A percentile compares a stretch with the other conserved stretches of the same genome.
phyloP scores from a whole-genome alignment of 1,140 invertebrate species.

The Periplaneta americana region DNA sequence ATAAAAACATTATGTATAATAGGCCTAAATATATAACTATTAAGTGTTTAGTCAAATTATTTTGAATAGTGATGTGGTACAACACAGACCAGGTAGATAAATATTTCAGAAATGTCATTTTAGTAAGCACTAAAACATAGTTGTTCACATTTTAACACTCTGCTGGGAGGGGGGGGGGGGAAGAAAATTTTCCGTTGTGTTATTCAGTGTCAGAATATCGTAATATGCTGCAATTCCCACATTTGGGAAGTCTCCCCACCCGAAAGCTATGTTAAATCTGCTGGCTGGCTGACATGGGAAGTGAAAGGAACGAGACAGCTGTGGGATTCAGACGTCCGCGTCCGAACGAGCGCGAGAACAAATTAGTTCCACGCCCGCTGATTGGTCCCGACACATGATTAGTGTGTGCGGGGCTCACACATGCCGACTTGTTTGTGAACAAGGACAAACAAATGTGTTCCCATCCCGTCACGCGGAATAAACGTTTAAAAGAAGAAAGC shows the following conservation, averaged over 20 bases:
- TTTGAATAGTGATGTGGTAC: too few species aligned
- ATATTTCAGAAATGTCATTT: too few species aligned
- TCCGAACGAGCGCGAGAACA: background rate
- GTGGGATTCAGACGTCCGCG: background rate
- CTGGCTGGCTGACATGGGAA: background rate
- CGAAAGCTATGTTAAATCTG: background rate
- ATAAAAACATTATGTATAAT: too few species aligned
- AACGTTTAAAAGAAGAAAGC: background rate
- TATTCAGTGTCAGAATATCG: too few species aligned
- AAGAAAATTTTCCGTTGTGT: too few species aligned
- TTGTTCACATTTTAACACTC: too few species aligned
- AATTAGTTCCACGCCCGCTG: background rate
- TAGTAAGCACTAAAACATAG: too few species aligned
- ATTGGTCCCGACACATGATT: constrained; percentile 9
- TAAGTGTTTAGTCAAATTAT: too few species aligned
- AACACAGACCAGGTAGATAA: too few species aligned
- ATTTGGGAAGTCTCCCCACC: too few species aligned
- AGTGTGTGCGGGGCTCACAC: background rate
- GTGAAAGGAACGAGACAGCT: background rate
- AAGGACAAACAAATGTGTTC: constrained; percentile 6
- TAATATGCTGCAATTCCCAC: background rate
- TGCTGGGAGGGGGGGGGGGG: too few species aligned
- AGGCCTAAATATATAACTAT: too few species aligned
- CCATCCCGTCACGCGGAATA: background rate
- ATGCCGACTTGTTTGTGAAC: constrained; percentile 11